phyloP scores from a whole-genome alignment of 2,797 vertebrate species.

The Rhodeus uyekii region DNA sequence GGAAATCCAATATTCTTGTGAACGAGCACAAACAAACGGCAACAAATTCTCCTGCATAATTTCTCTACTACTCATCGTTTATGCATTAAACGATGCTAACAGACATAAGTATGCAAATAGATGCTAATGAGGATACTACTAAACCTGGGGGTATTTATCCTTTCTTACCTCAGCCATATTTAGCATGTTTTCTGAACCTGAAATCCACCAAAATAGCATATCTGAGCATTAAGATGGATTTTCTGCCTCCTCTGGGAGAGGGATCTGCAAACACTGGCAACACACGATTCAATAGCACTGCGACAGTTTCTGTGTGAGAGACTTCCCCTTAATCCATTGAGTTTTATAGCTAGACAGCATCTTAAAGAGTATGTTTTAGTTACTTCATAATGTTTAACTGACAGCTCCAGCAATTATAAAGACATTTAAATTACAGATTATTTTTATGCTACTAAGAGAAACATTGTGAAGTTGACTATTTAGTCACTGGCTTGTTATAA shows the following conservation, averaged over 20 bases:
- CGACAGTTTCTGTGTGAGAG: slow-evolving; percentile 12
- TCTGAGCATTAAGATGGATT: slow-evolving; percentile 50
- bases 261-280: slow-evolving; percentile 43
- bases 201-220: slow-evolving; percentile 47
- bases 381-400: too few species aligned
- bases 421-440: too few species aligned
- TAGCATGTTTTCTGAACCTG: slow-evolving; percentile 17
- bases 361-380: too few species aligned
- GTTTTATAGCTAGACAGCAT: background rate
- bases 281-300: slow-evolving; percentile 36
- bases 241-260: slow-evolving; percentile 39
- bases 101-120: background rate
- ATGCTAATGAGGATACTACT: slow-evolving; percentile 20
- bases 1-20: background rate
- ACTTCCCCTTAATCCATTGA: slow-evolving; percentile 17
- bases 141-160: slow-evolving; percentile 21
- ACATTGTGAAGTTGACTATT: background rate
- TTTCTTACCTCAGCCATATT: background rate
- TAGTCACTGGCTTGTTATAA: background rate
- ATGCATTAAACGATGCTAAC: background rate
- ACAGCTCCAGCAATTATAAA: too few species aligned
- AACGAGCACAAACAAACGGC: background rate
- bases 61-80: background rate
- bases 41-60: slow-evolving; percentile 4
- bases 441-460: background rate